Conservation (phyloP, 2,797 vertebrate genomes). For the Chanos chanos region DNA sequence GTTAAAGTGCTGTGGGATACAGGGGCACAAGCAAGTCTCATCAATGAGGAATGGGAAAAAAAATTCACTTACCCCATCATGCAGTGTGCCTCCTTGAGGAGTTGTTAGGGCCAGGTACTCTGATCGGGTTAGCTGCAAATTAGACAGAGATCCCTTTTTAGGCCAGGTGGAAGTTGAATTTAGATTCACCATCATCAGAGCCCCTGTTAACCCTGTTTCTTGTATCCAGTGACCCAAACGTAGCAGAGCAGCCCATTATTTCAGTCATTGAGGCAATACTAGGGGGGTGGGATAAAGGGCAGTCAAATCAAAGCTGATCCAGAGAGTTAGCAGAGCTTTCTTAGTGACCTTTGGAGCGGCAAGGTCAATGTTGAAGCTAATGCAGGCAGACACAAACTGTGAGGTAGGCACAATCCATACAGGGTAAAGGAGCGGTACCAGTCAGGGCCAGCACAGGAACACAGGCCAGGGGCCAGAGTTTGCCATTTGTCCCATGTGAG, state of each 20-base stretch:
- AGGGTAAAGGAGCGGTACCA: neutral
- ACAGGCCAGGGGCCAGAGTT: conserved; percentile 1
- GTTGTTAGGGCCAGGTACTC: too few species aligned
- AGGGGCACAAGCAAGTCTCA: conserved; percentile 7
- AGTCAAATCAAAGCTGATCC: neutral
- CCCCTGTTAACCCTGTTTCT: neutral
- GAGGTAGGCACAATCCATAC: conserved; percentile 1
- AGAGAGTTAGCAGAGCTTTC: conserved; percentile 15
- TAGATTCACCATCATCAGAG: neutral
- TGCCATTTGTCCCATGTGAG: conserved; percentile 13
- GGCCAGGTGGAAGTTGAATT: too few species aligned
- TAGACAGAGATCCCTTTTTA: too few species aligned
- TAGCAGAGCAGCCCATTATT: conserved; percentile 16
- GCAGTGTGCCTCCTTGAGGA: too few species aligned
- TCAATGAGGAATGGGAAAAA: conserved; percentile 6
- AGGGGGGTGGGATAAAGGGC: neutral
- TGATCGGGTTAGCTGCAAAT: too few species aligned
- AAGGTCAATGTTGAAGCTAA: neutral
- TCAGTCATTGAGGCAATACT: conserved; percentile 11
- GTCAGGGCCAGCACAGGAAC: neutral
- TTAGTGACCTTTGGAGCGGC: neutral
- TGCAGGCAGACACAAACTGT: neutral
- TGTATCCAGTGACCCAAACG: neutral
- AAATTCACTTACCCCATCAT: conserved; percentile 1
- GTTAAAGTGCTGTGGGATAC: too few species aligned